These are phyloP conservation scores for Ahaetulla prasina DNA, from an alignment of 2,113 vertebrate species.

Conservation along the genomic window DNA sequence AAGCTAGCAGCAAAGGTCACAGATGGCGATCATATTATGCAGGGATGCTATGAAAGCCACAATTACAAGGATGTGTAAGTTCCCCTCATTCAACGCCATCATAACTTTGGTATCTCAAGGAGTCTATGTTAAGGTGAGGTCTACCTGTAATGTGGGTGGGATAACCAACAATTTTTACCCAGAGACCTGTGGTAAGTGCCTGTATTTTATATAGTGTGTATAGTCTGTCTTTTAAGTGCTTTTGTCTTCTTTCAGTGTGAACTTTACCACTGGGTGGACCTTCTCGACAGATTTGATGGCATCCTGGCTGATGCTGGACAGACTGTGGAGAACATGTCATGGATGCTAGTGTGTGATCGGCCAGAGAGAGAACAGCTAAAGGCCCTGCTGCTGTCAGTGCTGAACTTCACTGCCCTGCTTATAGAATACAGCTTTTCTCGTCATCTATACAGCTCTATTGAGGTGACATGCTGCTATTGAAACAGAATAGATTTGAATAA, in stretches of 20 bases:
- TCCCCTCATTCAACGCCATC: not conserved
- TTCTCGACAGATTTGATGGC: constrained; percentile 93
- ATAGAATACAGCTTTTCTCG: constrained; percentile 97
- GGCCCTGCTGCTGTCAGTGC: constrained; percentile 87
- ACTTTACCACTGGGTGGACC: constrained; percentile 96
- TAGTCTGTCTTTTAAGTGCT: not conserved
- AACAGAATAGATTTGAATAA: not conserved
- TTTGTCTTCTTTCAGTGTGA: constrained; percentile 77
- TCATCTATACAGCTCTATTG: constrained; percentile 96
- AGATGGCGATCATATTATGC: not conserved
- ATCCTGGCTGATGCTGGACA: constrained; percentile 92
- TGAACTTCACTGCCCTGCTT: constrained; percentile 94
- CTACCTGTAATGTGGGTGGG: not conserved
- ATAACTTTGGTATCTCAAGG: not conserved
- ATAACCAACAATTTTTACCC: not conserved
- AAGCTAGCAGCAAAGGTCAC: not conserved
- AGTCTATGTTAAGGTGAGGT: not conserved
- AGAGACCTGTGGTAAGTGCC: not conserved
- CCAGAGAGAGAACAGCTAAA: constrained; percentile 88
- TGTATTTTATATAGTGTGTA: not conserved
- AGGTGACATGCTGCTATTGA: constrained; percentile 68
- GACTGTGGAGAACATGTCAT: constrained; percentile 92
- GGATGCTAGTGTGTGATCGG: constrained; percentile 92
- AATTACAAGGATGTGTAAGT: not conserved
- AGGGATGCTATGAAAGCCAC: not conserved